Evolutionary conservation across 2,113 vertebrate species (phyloP).

Genomic region (Nettapus auritus): DNA sequence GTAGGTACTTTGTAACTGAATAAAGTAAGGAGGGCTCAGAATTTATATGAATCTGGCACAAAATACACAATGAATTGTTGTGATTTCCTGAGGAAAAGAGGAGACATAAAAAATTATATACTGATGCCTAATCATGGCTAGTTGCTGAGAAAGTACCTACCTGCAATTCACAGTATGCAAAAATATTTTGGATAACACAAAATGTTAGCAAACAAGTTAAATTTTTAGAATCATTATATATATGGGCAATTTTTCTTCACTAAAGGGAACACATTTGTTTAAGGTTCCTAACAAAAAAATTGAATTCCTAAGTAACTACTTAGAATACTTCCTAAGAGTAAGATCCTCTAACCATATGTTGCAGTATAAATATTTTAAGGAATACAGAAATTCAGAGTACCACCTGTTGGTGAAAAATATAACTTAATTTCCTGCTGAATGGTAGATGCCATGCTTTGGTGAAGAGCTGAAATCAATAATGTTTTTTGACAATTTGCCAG

Average conservation of each 20-base stretch:
- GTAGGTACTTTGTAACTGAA: not conserved
- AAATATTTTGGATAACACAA: not conserved
- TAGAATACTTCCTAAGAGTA: not conserved
- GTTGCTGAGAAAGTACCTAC: not conserved
- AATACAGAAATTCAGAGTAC: slow-evolving; percentile 8
- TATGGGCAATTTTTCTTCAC: not conserved
- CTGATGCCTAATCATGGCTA: not conserved
- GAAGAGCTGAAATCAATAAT: not conserved
- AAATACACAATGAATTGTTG: not conserved
- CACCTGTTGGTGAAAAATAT: slow-evolving; percentile 17
- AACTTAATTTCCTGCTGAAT: not conserved
- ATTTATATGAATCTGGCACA: not conserved
- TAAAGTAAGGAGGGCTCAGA: not conserved
- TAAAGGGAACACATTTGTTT: not conserved
- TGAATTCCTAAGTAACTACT: not conserved
- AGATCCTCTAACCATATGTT: not conserved
- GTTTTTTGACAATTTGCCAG: not conserved
- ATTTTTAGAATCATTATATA: not conserved
- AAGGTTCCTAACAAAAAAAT: not conserved
- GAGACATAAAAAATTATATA: not conserved
- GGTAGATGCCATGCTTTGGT: not conserved
- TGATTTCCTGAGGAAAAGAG: not conserved
- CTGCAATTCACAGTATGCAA: not conserved
- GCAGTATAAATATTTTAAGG: slow-evolving; percentile 2
- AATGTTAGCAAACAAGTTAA: not conserved